Evolutionary conservation across 1,140 invertebrate genomes (phyloP).

Genomic region (Microplitis demolitor): DNA sequence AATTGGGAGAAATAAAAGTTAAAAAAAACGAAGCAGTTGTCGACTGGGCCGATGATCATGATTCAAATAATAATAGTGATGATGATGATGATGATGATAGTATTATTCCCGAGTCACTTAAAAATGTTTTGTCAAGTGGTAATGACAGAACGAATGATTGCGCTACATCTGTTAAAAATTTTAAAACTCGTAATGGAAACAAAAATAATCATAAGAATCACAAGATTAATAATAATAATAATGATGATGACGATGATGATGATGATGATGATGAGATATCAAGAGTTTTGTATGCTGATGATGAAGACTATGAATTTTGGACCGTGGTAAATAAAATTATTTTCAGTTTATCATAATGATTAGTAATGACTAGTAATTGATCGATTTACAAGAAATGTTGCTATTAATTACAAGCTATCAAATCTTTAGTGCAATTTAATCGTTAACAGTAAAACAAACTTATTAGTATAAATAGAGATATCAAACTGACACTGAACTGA

Average conservation of each 20-base stretch:
- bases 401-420: too few relatives aligned
- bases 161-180: constrained; percentile 38
- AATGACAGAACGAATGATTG: constrained; percentile 40
- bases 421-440: too few relatives aligned
- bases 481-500: too few relatives aligned
- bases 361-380: not conserved
- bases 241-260: constrained; percentile 14
- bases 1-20: constrained; percentile 38
- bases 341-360: not conserved
- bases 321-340: constrained; percentile 43
- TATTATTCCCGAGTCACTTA: constrained; percentile 37
- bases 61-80: not conserved
- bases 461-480: too few relatives aligned
- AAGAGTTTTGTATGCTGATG: constrained; percentile 44
- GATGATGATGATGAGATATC: constrained; percentile 33
- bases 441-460: too few relatives aligned
- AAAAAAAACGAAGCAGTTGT: constrained; percentile 39
- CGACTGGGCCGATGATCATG: constrained; percentile 35
- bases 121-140: constrained; percentile 37
- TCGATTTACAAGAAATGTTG: too few relatives aligned
- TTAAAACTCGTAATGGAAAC: constrained; percentile 19
- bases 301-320: constrained; percentile 54
- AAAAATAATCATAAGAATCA: not conserved
- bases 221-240: too few relatives aligned
- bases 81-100: constrained; percentile 14